Conservation (phyloP, 1,140 invertebrate genomes). For the Tribolium madens region DNA sequence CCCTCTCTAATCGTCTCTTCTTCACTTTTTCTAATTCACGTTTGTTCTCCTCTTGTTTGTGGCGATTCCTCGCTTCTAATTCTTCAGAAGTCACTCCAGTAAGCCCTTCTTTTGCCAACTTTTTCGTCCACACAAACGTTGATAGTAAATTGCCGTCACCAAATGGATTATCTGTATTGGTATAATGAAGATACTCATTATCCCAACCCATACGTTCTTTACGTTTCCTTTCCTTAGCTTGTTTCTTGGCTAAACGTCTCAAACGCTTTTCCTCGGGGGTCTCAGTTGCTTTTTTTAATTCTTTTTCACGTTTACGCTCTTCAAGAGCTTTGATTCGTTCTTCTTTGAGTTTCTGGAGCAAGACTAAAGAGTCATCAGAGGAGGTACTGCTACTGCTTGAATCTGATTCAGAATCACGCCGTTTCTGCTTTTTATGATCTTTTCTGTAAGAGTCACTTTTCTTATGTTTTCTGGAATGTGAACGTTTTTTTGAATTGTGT, state of each 20-base stretch:
- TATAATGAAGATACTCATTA: conserved; percentile 95
- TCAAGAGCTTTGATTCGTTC: conserved; percentile 75
- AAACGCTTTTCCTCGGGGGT: conserved; percentile 93
- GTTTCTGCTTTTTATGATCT: conserved; percentile 20
- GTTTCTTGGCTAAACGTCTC: conserved; percentile 89
- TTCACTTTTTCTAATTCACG: conserved; percentile 92
- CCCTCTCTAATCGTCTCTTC: conserved; percentile 88
- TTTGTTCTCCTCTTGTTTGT: conserved; percentile 93
- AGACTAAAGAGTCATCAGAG: conserved; percentile 74
- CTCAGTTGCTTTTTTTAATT: conserved; percentile 88
- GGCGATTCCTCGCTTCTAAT: conserved; percentile 85
- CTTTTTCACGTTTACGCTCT: conserved; percentile 81
- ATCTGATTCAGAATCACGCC: conserved; percentile 41
- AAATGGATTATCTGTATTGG: conserved; percentile 98
- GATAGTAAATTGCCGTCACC: conserved; percentile 94
- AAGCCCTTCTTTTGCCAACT: conserved; percentile 94
- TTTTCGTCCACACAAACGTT: conserved; percentile 97
- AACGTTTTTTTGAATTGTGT: conserved; percentile 1
- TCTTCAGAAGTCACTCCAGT: conserved; percentile 83
- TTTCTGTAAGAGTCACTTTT: conserved; percentile 15
- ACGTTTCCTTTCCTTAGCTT: conserved; percentile 89
- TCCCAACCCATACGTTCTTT: conserved; percentile 96
- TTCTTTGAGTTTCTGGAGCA: conserved; percentile 79
- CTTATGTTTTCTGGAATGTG: conserved; percentile 8
- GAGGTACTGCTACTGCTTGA: conserved; percentile 60